phyloP scores from a whole-genome alignment of 2,797 vertebrate genomes.

The Typhlichthys subterraneus region DNA sequence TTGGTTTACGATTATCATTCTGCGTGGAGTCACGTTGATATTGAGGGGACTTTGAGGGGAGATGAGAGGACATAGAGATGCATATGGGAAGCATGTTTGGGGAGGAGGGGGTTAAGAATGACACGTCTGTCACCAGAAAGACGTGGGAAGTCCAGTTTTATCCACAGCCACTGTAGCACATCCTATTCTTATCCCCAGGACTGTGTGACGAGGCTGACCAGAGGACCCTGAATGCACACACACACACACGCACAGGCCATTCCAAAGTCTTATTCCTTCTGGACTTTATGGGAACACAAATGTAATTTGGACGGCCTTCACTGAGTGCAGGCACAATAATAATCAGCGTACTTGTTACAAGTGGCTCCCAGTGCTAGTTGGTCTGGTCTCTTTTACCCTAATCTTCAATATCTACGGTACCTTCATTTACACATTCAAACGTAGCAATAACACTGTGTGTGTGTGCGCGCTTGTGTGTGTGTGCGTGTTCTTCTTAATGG shows the following conservation, averaged over 20 bases:
- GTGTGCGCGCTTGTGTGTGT: neutral
- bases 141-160: slow-evolving; percentile 80
- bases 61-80: slow-evolving; percentile 33
- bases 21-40: slow-evolving; percentile 36
- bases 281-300: slow-evolving; percentile 83
- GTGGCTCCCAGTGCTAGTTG: slow-evolving; percentile 76
- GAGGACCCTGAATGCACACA: slow-evolving; percentile 76
- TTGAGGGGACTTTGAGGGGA: slow-evolving; percentile 65
- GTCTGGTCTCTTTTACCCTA: slow-evolving; percentile 65
- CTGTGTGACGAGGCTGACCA: slow-evolving; percentile 80
- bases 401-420: slow-evolving; percentile 41
- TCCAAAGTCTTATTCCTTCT: slow-evolving; percentile 81
- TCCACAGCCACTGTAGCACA: slow-evolving; percentile 71
- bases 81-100: slow-evolving; percentile 17
- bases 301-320: slow-evolving; percentile 58
- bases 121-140: slow-evolving; percentile 73
- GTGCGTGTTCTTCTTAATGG: too few species aligned
- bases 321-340: slow-evolving; percentile 79
- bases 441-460: neutral
- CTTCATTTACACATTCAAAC: too few species aligned
- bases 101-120: slow-evolving; percentile 63
- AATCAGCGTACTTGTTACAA: slow-evolving; percentile 73
- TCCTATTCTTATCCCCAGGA: slow-evolving; percentile 80
- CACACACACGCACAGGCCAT: slow-evolving; percentile 64
- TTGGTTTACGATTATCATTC: slow-evolving; percentile 30